phyloP scores from a whole-genome alignment of 2,888 invertebrate genomes.

The Biston stratarius region DNA sequence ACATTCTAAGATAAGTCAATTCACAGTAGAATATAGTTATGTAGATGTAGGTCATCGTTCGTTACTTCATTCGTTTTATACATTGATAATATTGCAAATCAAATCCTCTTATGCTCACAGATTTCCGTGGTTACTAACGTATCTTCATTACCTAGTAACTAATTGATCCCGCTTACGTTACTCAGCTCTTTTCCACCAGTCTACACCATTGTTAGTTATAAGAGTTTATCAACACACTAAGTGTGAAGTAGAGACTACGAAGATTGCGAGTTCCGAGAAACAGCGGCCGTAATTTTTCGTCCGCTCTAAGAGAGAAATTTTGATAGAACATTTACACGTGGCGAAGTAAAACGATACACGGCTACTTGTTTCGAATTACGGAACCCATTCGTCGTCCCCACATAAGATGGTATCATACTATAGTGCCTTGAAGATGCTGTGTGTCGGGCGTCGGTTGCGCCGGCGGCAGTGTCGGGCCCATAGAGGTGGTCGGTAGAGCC shows the following conservation, averaged over 20 bases:
- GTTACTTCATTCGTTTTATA: conserved; percentile 42
- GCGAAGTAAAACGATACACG: conserved; percentile 66
- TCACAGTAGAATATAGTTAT: conserved; percentile 14
- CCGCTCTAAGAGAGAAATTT: conserved; percentile 9
- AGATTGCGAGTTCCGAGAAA: conserved; percentile 57
- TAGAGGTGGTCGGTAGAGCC: conserved; percentile 71
- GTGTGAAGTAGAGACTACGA: conserved; percentile 70
- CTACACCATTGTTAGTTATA: conserved; percentile 54
- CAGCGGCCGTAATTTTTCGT: conserved; percentile 32
- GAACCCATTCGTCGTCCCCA: conserved; percentile 95
- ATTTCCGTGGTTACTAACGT: conserved; percentile 62
- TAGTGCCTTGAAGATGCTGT: conserved; percentile 94
- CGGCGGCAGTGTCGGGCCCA: conserved; percentile 69
- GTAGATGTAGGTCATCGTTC: conserved; percentile 2
- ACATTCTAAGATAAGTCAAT: conserved; percentile 36
- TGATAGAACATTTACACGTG: conserved; percentile 15
- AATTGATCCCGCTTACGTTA: conserved; percentile 84
- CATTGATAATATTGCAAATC: conserved; percentile 44
- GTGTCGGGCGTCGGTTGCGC: conserved; percentile 83
- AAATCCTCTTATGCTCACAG: conserved; percentile 21
- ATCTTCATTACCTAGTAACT: conserved; percentile 75
- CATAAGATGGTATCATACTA: conserved; percentile 98
- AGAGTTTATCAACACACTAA: conserved; percentile 50
- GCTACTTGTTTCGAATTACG: conserved; percentile 91
- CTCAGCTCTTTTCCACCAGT: conserved; percentile 71